Percentiles rank a stretch among this genome's conserved stretches.
Evolutionary conservation across 2,113 vertebrate genomes (phyloP).

Genomic region (Gobius niger): DNA sequence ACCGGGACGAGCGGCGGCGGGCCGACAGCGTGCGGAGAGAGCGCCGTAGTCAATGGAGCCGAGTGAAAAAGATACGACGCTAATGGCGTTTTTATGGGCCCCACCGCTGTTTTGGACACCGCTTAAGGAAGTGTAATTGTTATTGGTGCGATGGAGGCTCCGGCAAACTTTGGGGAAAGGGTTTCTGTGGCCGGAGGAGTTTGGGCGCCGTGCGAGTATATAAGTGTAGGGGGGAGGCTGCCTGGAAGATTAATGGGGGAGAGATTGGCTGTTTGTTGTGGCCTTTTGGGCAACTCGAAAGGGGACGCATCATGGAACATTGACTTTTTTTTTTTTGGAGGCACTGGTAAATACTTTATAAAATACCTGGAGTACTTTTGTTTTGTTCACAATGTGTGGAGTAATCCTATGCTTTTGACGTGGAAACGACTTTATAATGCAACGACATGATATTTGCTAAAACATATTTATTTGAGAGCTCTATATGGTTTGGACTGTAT

Average conservation of each 20-base stretch:
- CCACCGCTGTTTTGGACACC: slow-evolving; percentile 57
- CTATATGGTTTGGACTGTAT: too few species aligned
- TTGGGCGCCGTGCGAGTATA: background rate
- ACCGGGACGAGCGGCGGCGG: slow-evolving; percentile 9
- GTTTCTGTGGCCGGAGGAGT: slow-evolving; percentile 22
- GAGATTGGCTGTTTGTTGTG: background rate
- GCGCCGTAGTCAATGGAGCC: slow-evolving; percentile 31
- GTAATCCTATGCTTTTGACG: too few species aligned
- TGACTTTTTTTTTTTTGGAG: too few species aligned
- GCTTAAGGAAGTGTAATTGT: slow-evolving; percentile 65
- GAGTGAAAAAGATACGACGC: slow-evolving; percentile 43
- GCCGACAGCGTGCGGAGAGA: slow-evolving; percentile 27
- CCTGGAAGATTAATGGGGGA: background rate
- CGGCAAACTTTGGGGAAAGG: slow-evolving; percentile 52
- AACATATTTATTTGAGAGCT: too few species aligned
- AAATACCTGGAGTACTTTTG: too few species aligned
- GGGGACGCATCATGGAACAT: too few species aligned
- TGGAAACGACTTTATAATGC: too few species aligned
- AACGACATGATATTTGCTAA: too few species aligned
- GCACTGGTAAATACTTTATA: too few species aligned
- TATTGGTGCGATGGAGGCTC: slow-evolving; percentile 46
- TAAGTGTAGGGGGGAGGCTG: background rate
- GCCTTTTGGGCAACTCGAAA: background rate
- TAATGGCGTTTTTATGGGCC: slow-evolving; percentile 61
- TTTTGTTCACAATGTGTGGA: too few species aligned